A percentile compares a stretch with the other conserved stretches of the same genome.
Evolutionary conservation across 1,140 invertebrate genomes (phyloP).

Genomic region (Pomacea maculata): DNA sequence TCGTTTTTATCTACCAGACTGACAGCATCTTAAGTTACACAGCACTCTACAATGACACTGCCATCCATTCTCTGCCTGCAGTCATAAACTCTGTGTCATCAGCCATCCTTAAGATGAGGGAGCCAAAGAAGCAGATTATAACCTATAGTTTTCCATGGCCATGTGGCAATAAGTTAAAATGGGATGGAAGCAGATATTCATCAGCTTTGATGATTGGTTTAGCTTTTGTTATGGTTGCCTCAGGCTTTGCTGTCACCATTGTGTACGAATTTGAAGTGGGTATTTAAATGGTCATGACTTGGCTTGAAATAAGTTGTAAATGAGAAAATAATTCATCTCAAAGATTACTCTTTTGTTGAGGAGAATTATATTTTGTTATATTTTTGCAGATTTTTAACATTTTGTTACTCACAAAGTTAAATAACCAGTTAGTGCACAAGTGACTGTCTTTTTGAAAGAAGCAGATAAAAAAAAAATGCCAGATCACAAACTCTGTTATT

Average conservation of each 20-base stretch:
- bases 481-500: no score
- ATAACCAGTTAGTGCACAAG: no score
- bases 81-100: conserved; percentile 80
- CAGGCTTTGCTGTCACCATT: conserved; percentile 81
- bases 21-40: conserved; percentile 67
- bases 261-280: conserved; percentile 84
- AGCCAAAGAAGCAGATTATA: conserved; percentile 32
- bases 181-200: conserved; percentile 77
- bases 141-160: conserved; percentile 73
- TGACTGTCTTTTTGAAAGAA: no score
- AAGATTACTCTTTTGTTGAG: no score
- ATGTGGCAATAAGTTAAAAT: conserved; percentile 73
- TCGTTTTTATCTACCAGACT: conserved; percentile 1
- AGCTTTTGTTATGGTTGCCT: conserved; percentile 79
- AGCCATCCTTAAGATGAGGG: conserved; percentile 69
- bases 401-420: no score
- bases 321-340: no score
- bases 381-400: no score
- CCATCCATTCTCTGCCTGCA: conserved; percentile 81
- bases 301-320: no score
- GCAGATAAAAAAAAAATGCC: no score
- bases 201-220: conserved; percentile 80
- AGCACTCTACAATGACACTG: conserved; percentile 82
- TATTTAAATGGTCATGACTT: neutral
- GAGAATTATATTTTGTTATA: no score